Base-by-base conservation (phyloP, 2,888 invertebrate genomes). In the Pomacea canaliculata region DNA sequence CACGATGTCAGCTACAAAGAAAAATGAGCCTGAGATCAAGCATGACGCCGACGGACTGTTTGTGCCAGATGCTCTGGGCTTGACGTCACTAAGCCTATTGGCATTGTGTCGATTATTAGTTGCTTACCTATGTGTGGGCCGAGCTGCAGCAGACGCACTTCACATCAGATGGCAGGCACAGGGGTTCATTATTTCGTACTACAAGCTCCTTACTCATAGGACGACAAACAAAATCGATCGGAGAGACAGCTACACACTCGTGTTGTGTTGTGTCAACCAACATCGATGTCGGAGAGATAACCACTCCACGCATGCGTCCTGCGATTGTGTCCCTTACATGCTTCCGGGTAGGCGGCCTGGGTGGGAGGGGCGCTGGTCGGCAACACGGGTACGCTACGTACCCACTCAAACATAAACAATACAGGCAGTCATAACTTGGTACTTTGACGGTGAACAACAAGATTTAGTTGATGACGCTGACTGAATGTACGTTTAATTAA, bases 221-320 rank as follows among this genome's bases (percentile, higher is more conserved):
- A 72, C 27, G 9, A 66, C 49, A 48, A 51, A 71, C 51, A 66
- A 65, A 72, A 66, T 66, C 56, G 66, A 66, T 51, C 65, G 12
- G 7, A 5, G 56, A n/a, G 66, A 46, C 65, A 37, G 56, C 72
- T 65, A 66, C 72, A 65, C 65, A 37, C 48, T 66, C 48, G 19
- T 51, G 66, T 65, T 16, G 72, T 66, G 63, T 71, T 66, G 19
- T n/a, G 48, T 72, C 37, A 56, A 48, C 65, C 72, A 51, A 66
- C 48, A 48, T 51, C 51, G 19, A 60, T 66, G 72, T 66, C 72
- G 65, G 48, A 63, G 65, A 23, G 37, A 27, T 60, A 71, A 18
- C 51, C 46, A 60, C 60, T 72, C 66, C 66, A 72, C 72, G 72
- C 72, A 72, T 72, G 72, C 72, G 72, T 66, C 72, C 51, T 37